A percentile compares a stretch with the other conserved stretches of the same genome.
Conservation (phyloP, 2,888 invertebrate genomes). For the Eupithecia subumbrata region DNA sequence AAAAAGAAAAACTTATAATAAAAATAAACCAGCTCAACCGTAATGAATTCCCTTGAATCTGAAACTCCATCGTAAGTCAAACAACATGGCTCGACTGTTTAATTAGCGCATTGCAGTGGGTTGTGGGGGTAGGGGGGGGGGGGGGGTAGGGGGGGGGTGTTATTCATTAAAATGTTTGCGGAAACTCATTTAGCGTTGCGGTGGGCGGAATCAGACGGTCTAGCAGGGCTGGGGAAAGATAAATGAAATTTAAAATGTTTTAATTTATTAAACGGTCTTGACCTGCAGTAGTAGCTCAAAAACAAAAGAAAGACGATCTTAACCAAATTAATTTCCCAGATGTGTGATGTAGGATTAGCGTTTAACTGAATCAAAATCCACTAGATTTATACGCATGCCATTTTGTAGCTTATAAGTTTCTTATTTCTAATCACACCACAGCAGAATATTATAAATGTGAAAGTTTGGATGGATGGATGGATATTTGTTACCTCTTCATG, state of each 20-base stretch:
- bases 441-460: too few relatives aligned
- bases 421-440: too few relatives aligned
- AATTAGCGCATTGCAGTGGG: conserved; percentile 78
- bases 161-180: conserved; percentile 84
- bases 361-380: neutral
- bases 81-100: conserved; percentile 83
- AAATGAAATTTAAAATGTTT: neutral
- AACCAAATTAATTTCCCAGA: too few relatives aligned
- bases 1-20: conserved; percentile 20
- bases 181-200: conserved; percentile 83
- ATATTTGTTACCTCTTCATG: too few relatives aligned
- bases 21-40: conserved; percentile 39
- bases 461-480: too few relatives aligned
- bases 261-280: too few relatives aligned
- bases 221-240: conserved; percentile 50
- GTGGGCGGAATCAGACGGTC: conserved; percentile 61
- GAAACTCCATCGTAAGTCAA: conserved; percentile 66
- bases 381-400: neutral
- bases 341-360: too few relatives aligned
- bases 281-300: too few relatives aligned
- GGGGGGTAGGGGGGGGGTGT: conserved; percentile 63
- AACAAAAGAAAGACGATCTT: too few relatives aligned
- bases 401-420: too few relatives aligned
- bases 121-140: conserved; percentile 34
- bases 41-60: conserved; percentile 58